These are phyloP conservation scores for Drosophila albomicans DNA, from an alignment of 1,140 invertebrate genomes.

Conservation along the genomic window DNA sequence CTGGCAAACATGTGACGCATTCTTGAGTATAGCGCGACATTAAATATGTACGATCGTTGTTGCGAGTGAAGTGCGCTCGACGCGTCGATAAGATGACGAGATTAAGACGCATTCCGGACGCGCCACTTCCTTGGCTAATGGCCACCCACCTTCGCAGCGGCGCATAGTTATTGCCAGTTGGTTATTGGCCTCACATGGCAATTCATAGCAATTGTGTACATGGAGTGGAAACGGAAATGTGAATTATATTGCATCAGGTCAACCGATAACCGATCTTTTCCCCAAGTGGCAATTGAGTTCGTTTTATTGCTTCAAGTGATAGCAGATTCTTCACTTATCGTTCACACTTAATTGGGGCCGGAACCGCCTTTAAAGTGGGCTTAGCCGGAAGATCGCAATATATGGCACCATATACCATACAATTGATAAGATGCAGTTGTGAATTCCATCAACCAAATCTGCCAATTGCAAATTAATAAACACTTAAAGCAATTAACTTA, in stretches of 20 bases:
- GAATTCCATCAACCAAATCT: not conserved
- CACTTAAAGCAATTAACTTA: too few relatives aligned
- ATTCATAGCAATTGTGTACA: not conserved
- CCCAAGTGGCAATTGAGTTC: constrained; percentile 3
- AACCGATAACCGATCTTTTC: not conserved
- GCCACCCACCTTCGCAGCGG: not conserved
- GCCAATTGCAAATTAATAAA: not conserved
- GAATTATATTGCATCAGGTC: not conserved
- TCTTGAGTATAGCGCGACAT: too few relatives aligned
- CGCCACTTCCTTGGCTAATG: not conserved
- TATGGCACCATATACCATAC: not conserved
- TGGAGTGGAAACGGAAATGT: constrained; percentile 57
- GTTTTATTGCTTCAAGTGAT: not conserved
- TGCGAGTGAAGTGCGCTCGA: too few relatives aligned
- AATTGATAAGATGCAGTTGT: not conserved
- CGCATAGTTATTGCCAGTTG: not conserved
- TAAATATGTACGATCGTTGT: too few relatives aligned
- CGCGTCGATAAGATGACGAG: constrained; percentile 47
- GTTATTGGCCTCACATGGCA: constrained; percentile 13
- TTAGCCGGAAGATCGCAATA: constrained; percentile 27
- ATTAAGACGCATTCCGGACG: constrained; percentile 35
- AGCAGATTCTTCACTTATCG: constrained; percentile 15
- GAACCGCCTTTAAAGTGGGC: constrained; percentile 9
- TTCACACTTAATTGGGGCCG: constrained; percentile 11
- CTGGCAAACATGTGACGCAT: too few relatives aligned